Base-by-base conservation (phyloP, 2,113 vertebrate genomes). In the Amphiprion percula region DNA sequence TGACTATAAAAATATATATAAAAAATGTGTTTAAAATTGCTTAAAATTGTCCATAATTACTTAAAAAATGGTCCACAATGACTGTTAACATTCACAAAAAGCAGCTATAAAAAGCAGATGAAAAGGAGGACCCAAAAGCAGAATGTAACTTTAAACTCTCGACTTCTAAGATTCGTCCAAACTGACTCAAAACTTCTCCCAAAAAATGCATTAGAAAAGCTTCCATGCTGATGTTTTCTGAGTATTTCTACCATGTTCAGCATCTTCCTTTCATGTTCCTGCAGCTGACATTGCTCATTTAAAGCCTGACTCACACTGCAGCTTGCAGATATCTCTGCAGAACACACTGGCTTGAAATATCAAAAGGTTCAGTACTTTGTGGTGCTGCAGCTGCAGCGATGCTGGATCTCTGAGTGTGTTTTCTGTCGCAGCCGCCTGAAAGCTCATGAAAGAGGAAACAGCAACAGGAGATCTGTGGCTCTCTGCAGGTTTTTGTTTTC, bases 391-490 rank as follows among this genome's bases (percentile, higher is more conserved):
- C 17, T 15, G 47, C 46, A 30, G 84, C 33, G 64, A 69, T 39
- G 59, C 71, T 68, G 60, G 62, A 60, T 80, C 26, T 49, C 12
- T 1, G 59, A 1, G 58, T 69, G 77, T 86, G 88, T 39, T 80
- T 67, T 83, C 72, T 75, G 69, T 68, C 79, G 50, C 68, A 7
- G 69, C 23, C 88, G 76, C 67, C 69, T 82, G 4, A 76, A 73
- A 80, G 68, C 75, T 74, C 67, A 39, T 54, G 62, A 75, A 62
- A 71, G 54, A 62, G 21, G 39, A 55, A 68, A 33, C 50, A 15
- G 16, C 50, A 67, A 47, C 37, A 47, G 46, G 21, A 15, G 55
- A 24, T 52, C 65, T 63, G 47, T 52, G 54, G 58, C 46, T 6
- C 62, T 3, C 56, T 17, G 60, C 0, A 0, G 26, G 3, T 26